Conservation (phyloP, 2,113 vertebrate genomes). For the Odobenus rosmarus region DNA sequence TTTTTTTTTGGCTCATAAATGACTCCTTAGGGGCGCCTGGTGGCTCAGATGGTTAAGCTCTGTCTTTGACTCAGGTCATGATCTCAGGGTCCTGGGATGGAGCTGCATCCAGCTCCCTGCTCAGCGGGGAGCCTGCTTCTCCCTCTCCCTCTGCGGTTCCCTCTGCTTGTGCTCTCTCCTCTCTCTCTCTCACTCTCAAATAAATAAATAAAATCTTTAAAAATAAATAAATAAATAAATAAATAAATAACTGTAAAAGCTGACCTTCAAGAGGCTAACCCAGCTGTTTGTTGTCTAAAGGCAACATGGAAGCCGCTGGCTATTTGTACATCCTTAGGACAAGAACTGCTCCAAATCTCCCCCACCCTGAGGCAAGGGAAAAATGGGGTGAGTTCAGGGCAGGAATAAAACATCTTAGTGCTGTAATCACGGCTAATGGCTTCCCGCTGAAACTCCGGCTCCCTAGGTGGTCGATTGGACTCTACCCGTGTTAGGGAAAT, state of each 20-base stretch:
- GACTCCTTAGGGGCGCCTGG: neutral
- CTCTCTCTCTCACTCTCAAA: neutral
- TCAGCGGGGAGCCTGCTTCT: neutral
- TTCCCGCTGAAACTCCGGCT: neutral
- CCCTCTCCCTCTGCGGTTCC: neutral
- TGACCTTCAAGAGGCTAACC: neutral
- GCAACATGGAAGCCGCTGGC: accelerated
- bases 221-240: neutral
- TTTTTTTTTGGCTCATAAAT: neutral
- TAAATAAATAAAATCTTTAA: neutral
- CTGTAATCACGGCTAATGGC: neutral
- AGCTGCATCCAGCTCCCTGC: neutral
- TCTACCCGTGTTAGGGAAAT: neutral
- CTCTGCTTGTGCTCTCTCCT: no score
- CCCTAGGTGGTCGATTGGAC: neutral
- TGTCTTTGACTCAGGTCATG: no score
- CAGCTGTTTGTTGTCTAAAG: neutral
- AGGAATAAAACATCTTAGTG: neutral
- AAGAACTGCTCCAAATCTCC: neutral
- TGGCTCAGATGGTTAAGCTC: no score
- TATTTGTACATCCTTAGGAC: neutral
- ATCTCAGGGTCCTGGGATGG: neutral
- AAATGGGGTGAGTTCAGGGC: no score
- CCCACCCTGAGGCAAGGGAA: no score
- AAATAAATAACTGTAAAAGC: neutral